Base-by-base conservation (phyloP, 30 jellyfish, hydroid and myxozoan genomes). In the Hydractinia echinata region DNA sequence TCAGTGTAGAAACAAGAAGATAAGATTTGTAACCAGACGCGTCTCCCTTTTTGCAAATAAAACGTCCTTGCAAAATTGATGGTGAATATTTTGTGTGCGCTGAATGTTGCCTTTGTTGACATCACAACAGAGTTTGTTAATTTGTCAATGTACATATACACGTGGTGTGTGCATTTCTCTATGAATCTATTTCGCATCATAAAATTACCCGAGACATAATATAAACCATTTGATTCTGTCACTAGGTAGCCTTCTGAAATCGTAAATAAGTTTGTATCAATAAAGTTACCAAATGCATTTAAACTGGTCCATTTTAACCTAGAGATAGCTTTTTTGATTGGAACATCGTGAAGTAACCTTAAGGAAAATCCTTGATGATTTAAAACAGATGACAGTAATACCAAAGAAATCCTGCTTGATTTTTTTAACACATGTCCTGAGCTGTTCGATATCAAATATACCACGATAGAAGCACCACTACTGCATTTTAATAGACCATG, bases 31-130 rank as follows among this genome's bases (percentile, higher is more conserved):
- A 64, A n/a, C 74, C 74, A 64, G 4, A 64, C 39, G 19, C 74
- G 19, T 6, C 51, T n/a, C 10, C 74, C 74, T 7, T n/a, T 64
- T 6, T 13, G 19, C 39, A 64, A 64, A 64, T 51, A 51, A 44
- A 64, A 13, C 19, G 74, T 1, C 74, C 74, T 64, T 64, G 74
- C 74, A 64, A 64, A 64, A 51, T 64, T 64, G 51, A 64, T 64
- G 4, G 74, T 64, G 74, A 64, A 64, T 51, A 64, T 51, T 64
- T 44, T n/a, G 4, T 64, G 74, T 13, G 19, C 18, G 19, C 74
- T 64, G 19, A 51, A 64, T 64, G 74, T 6, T n/a, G 39, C 39
- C 6, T 6, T 64, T 44, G 19, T 6, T n/a, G 74, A 4, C 19
- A 64, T 44, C 2, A 64, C 10, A 64, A 64, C 6, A 64, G 74